Base-by-base conservation (phyloP, 2,888 invertebrate species). In the Augiades crinisus region DNA sequence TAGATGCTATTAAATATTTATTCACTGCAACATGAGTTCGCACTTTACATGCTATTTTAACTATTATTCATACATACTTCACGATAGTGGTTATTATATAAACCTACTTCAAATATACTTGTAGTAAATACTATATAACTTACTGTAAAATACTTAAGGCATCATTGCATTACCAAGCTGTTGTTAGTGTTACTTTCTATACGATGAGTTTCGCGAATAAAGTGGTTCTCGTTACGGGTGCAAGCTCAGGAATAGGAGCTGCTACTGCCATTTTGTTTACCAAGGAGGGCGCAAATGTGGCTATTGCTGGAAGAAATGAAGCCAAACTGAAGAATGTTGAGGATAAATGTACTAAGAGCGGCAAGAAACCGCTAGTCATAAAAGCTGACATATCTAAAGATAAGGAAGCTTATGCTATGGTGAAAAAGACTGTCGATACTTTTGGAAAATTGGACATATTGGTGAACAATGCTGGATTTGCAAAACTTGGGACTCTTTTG, bases 161-260 rank as follows among this genome's bases (percentile, higher is more conserved):
- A n/a, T n/a, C n/a, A n/a, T n/a, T n/a, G n/a, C n/a, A n/a, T n/a
- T n/a, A n/a, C n/a, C n/a, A n/a, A n/a, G n/a, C n/a, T n/a, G n/a
- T n/a, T n/a, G n/a, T n/a, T n/a, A n/a, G n/a, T n/a, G n/a, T n/a
- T n/a, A n/a, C n/a, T n/a, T n/a, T n/a, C n/a, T n/a, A n/a, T 30
- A 37, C 5, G 4, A 70, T 72, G 70, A 63, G 56, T 57, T 68
- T 71, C 19, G 27, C 54, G 12, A 56, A 60, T 19, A 74, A 75
- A 65, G 66, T 70, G 0, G 74, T 72, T 0, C 34, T 78, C 2
- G 56, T 78, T 0, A 77, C 74, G 0, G 75, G 78, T 0, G 64
- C 67, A 2, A 74, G 75, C 36, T 66, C 74, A 0, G 77, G 78
- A 5, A 78, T 79, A 7, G 78, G 78, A 1, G 78, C 74, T 1